Evolutionary conservation across 1,140 invertebrate genomes (phyloP).

Genomic region (Stegodyphus dumicola): DNA sequence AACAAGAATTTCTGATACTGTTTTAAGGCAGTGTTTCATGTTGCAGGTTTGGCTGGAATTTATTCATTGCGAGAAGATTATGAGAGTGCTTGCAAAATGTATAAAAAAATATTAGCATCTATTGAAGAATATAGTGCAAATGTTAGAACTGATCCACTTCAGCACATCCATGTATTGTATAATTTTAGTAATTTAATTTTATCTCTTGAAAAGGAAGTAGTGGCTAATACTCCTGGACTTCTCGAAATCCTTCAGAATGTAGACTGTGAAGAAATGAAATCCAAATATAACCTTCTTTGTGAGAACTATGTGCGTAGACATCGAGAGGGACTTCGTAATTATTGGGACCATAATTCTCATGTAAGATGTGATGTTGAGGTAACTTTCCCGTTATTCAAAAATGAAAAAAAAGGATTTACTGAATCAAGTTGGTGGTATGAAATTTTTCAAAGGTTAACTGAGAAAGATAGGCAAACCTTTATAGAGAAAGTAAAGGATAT

Average conservation of each 20-base stretch:
- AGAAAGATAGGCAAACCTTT: neutral
- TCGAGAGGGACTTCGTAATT: too few species aligned
- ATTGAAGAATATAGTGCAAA: constrained; percentile 71
- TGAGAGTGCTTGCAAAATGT: constrained; percentile 73
- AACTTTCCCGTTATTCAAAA: too few species aligned
- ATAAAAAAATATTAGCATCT: constrained; percentile 74
- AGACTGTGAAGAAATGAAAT: too few species aligned
- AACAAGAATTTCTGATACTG: too few species aligned
- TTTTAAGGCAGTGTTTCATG: neutral
- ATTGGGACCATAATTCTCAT: too few species aligned
- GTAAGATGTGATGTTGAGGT: too few species aligned
- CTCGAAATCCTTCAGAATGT: too few species aligned
- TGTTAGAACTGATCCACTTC: constrained; percentile 74
- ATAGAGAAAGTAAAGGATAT: neutral
- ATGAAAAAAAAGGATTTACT: neutral
- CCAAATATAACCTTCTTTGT: too few species aligned
- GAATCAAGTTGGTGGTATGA: neutral
- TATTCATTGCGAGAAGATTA: constrained; percentile 74
- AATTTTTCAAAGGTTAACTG: neutral
- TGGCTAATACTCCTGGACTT: too few species aligned
- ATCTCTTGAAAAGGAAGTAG: neutral
- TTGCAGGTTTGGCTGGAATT: constrained; percentile 73
- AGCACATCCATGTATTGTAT: constrained; percentile 77
- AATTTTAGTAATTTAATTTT: constrained; percentile 65
- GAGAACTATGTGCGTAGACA: too few species aligned